phyloP scores from a whole-genome alignment of 2,797 vertebrate species.

The Nannoperca obscura region DNA sequence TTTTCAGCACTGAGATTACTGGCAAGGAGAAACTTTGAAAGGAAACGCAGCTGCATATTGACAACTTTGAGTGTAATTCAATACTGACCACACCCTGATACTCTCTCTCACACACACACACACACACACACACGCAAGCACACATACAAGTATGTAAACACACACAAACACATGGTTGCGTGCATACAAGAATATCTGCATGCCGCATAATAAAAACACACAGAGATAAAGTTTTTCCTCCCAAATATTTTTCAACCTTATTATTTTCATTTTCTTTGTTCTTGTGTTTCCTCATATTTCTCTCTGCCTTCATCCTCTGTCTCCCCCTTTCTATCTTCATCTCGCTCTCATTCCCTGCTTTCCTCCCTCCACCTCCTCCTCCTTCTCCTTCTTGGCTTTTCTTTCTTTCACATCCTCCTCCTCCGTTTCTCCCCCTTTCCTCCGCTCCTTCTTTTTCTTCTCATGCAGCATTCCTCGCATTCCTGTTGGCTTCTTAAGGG shows the following conservation, averaged over 20 bases:
- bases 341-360: constrained; percentile 39
- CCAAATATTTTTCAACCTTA: constrained; percentile 62
- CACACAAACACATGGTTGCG: constrained; percentile 9
- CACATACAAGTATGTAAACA: constrained; percentile 26
- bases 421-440: constrained; percentile 64
- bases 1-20: constrained; percentile 23
- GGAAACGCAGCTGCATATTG: constrained; percentile 16
- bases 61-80: constrained; percentile 9
- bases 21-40: constrained; percentile 19
- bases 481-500: constrained; percentile 84
- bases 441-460: constrained; percentile 73
- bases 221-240: constrained; percentile 40
- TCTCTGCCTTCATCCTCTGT: constrained; percentile 49
- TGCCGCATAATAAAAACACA: constrained; percentile 50
- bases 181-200: constrained; percentile 14
- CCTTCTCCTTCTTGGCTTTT: constrained; percentile 40
- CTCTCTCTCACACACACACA: constrained; percentile 1
- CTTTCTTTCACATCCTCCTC: constrained; percentile 61
- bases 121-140: neutral
- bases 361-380: constrained; percentile 12
- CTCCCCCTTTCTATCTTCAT: constrained; percentile 49
- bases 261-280: constrained; percentile 70
- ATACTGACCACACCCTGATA: constrained; percentile 54
- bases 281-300: constrained; percentile 63
- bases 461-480: constrained; percentile 84